Percentiles rank a stretch among this genome's conserved stretches.
Conservation (phyloP, 2,113 vertebrate genomes). For the Irena cyanogastra region DNA sequence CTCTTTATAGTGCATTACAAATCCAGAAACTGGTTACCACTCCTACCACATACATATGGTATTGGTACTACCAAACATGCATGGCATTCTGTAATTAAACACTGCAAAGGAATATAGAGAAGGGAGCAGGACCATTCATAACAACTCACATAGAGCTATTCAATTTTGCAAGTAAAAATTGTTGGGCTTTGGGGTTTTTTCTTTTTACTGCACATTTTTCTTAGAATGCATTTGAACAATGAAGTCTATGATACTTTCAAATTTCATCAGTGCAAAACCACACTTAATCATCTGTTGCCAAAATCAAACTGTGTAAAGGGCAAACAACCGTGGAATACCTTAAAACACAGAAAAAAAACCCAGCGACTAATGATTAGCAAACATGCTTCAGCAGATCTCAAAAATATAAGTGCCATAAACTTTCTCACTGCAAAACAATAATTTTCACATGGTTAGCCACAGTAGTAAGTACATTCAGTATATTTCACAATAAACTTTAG, state of each 20-base stretch:
- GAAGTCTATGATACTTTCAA: not conserved
- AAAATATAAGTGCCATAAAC: not conserved
- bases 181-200: not conserved
- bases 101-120: conserved; percentile 23
- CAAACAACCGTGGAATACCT: not conserved
- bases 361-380: not conserved
- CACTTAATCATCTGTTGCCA: not conserved
- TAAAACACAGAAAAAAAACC: not conserved
- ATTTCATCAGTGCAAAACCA: not conserved
- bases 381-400: conserved; percentile 17
- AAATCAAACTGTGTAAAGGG: not conserved
- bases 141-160: not conserved
- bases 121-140: conserved; percentile 17
- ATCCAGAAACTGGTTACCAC: conserved; percentile 74
- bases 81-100: conserved; percentile 41
- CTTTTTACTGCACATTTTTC: not conserved
- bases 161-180: not conserved
- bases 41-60: conserved; percentile 70
- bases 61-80: conserved; percentile 65
- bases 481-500: conserved; percentile 40
- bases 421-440: conserved; percentile 34
- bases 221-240: conserved; percentile 3
- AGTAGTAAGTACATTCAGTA: conserved; percentile 9
- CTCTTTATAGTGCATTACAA: conserved; percentile 65
- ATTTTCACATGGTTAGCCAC: conserved; percentile 27